A percentile compares a stretch with the other conserved stretches of the same genome.
These are phyloP conservation scores for Dryobotodes eremita DNA, from an alignment of 2,888 invertebrate species.

Conservation along the genomic window DNA sequence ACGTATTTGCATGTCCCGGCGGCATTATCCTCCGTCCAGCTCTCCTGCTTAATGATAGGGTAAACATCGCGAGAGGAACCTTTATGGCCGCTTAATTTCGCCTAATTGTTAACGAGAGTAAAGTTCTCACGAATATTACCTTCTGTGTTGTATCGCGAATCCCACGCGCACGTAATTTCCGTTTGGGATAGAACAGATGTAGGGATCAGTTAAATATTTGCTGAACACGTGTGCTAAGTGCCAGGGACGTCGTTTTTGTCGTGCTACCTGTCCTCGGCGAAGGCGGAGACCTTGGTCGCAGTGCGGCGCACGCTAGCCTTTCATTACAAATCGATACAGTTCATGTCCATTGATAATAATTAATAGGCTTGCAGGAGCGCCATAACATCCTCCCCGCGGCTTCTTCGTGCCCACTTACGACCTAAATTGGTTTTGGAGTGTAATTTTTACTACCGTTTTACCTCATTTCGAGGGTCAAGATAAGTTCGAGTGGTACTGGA, in stretches of 20 bases:
- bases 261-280: slow-evolving; percentile 76
- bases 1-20: slow-evolving; percentile 88
- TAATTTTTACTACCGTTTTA: slow-evolving; percentile 89
- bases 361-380: slow-evolving; percentile 79
- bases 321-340: slow-evolving; percentile 86
- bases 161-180: slow-evolving; percentile 86
- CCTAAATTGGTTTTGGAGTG: slow-evolving; percentile 84
- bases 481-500: slow-evolving; percentile 85
- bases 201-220: slow-evolving; percentile 80
- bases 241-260: slow-evolving; percentile 75
- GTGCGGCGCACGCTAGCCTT: slow-evolving; percentile 81
- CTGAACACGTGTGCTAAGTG: slow-evolving; percentile 77
- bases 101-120: slow-evolving; percentile 86
- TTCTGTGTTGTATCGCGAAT: slow-evolving; percentile 84
- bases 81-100: slow-evolving; percentile 86
- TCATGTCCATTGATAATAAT: slow-evolving; percentile 85
- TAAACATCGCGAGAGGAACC: slow-evolving; percentile 84
- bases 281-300: slow-evolving; percentile 78
- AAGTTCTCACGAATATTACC: slow-evolving; percentile 89
- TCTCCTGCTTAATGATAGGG: slow-evolving; percentile 86
- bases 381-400: slow-evolving; percentile 77
- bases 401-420: slow-evolving; percentile 79
- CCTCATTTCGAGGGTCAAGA: slow-evolving; percentile 84
- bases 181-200: slow-evolving; percentile 83
- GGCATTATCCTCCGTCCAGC: slow-evolving; percentile 84